Percentiles rank a stretch among this genome's conserved stretches.
Evolutionary conservation across 2,797 vertebrate species (phyloP).

Genomic region (Hippocampus kuda): DNA sequence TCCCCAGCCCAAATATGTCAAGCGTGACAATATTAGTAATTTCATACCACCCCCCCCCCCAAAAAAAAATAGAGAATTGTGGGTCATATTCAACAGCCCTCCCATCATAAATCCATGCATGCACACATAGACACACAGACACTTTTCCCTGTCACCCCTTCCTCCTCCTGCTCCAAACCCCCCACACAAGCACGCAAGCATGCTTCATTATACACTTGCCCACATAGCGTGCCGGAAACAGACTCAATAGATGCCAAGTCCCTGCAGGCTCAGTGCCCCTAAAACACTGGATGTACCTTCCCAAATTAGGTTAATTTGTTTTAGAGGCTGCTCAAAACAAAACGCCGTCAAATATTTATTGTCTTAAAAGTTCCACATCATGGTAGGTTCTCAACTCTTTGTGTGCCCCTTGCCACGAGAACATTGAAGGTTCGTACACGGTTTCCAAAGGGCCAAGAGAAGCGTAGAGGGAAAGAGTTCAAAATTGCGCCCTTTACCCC

Average conservation of each 20-base stretch:
- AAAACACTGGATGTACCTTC: conserved; percentile 57
- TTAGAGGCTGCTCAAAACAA: conserved; percentile 36
- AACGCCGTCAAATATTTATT: conserved; percentile 10
- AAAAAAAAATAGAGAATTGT: conserved; percentile 39
- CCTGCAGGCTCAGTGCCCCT: conserved; percentile 54
- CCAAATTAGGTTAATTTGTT: conserved; percentile 58
- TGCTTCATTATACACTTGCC: conserved; percentile 63
- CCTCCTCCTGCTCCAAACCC: conserved; percentile 8
- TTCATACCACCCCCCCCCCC: conserved; percentile 22
- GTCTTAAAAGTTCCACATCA: neutral
- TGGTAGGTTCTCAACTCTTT: neutral
- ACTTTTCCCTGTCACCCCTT: conserved; percentile 22
- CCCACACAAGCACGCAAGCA: conserved; percentile 30
- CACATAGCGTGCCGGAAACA: conserved; percentile 66
- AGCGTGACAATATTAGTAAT: conserved; percentile 48
- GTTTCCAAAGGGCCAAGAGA: conserved; percentile 17
- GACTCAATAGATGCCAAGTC: conserved; percentile 60
- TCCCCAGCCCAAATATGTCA: conserved; percentile 49
- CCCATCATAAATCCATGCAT: conserved; percentile 33
- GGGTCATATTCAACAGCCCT: conserved; percentile 35
- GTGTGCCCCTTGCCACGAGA: conserved; percentile 17
- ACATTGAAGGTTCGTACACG: conserved; percentile 20
- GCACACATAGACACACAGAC: conserved; percentile 22
- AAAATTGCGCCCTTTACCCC: conserved; percentile 13
- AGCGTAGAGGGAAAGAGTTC: conserved; percentile 1